These are phyloP conservation scores for Trinorchestia longiramus DNA, from an alignment of 1,140 invertebrate species.

Conservation along the genomic window DNA sequence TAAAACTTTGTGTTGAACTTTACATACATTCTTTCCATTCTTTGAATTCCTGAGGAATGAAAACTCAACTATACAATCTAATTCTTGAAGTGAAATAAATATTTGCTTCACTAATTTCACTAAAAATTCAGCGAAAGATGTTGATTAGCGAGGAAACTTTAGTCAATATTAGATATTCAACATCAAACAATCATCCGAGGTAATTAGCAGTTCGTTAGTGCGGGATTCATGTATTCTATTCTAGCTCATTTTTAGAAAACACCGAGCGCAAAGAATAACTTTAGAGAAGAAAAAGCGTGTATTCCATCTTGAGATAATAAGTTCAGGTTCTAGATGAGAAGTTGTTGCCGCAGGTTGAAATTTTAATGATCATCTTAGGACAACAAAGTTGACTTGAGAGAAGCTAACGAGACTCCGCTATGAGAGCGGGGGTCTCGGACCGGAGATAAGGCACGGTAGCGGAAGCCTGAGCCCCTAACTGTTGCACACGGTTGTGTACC, in stretches of 20 bases:
- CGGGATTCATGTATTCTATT: background rate
- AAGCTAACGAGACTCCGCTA: background rate
- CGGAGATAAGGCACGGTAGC: background rate
- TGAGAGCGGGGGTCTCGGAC: background rate
- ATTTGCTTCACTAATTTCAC: too few relatives aligned
- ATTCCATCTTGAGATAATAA: background rate
- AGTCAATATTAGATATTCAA: too few relatives aligned
- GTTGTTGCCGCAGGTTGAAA: background rate
- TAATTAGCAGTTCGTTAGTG: background rate
- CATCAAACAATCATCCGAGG: background rate
- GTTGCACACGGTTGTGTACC: background rate
- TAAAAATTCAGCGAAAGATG: too few relatives aligned
- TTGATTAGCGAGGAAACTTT: too few relatives aligned
- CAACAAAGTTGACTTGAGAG: background rate
- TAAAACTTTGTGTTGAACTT: too few relatives aligned
- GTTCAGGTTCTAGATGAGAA: background rate
- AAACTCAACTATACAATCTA: too few relatives aligned
- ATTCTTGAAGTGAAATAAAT: too few relatives aligned
- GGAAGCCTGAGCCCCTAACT: background rate
- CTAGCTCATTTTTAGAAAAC: background rate
- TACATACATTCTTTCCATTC: too few relatives aligned
- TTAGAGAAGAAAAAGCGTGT: background rate
- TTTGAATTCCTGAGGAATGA: too few relatives aligned
- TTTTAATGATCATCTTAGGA: constrained; percentile 43
- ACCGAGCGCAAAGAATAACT: background rate